These are phyloP conservation scores for Anisognathus igniventris DNA, from an alignment of 2,797 vertebrate species.

Conservation along the genomic window DNA sequence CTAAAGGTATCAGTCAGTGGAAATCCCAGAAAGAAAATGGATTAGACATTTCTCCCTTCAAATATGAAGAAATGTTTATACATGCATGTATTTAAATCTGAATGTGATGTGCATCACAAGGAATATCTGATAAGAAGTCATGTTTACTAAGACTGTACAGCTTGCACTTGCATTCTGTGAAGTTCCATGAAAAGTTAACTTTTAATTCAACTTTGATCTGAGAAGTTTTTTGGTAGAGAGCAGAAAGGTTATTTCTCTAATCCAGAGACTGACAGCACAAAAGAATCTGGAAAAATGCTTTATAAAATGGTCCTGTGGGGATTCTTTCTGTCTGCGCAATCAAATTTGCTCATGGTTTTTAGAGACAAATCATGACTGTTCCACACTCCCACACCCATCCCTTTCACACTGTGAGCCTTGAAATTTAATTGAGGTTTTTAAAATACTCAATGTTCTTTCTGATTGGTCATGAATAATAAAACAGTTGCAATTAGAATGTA, in stretches of 20 bases:
- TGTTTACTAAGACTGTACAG: neutral
- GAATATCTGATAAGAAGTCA: neutral
- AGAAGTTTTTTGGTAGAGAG: neutral
- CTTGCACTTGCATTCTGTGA: neutral
- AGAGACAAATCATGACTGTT: neutral
- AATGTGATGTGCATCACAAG: neutral
- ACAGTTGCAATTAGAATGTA: neutral
- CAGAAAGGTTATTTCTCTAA: neutral
- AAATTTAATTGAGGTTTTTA: neutral
- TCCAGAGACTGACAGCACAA: neutral
- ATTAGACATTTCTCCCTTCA: neutral
- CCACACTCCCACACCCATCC: neutral
- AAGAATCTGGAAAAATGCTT: neutral
- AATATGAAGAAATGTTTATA: neutral
- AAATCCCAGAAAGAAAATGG: slow-evolving; percentile 6
- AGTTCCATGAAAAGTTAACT: neutral
- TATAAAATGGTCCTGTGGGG: neutral
- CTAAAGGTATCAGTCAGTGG: neutral
- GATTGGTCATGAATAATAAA: neutral
- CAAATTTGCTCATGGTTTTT: neutral
- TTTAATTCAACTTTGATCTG: neutral
- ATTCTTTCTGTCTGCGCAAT: neutral
- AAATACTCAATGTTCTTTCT: neutral
- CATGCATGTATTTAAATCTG: neutral
- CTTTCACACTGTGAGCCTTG: neutral